Evolutionary conservation across 2,113 vertebrate genomes (phyloP).

Genomic region (Nesogale talazaci): DNA sequence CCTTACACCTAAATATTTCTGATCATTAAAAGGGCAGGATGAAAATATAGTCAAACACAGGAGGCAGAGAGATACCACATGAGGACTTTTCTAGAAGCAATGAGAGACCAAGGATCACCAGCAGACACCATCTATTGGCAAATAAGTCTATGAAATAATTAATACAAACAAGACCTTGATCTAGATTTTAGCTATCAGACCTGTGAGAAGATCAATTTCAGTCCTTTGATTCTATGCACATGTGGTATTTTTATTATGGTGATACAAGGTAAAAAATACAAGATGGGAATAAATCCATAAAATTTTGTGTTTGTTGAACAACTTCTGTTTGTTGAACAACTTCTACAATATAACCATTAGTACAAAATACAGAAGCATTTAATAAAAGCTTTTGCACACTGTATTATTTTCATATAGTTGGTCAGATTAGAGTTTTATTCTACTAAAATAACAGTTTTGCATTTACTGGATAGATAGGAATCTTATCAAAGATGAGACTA

Average conservation of each 20-base stretch:
- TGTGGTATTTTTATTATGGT: not conserved
- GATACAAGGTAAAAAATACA: not conserved
- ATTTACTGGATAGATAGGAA: slow-evolving; percentile 5
- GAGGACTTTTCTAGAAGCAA: not conserved
- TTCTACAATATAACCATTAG: not conserved
- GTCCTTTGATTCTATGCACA: not conserved
- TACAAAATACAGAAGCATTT: not conserved
- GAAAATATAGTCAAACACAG: too few relatives aligned
- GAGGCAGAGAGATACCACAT: too few relatives aligned
- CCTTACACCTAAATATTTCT: too few relatives aligned
- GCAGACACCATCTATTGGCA: not conserved
- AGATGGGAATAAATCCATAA: not conserved
- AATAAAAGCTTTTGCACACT: not conserved
- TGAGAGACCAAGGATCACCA: not conserved
- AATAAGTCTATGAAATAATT: not conserved
- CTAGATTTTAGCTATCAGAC: not conserved
- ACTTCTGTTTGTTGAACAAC: not conserved
- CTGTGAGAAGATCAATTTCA: too few relatives aligned
- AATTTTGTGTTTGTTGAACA: not conserved
- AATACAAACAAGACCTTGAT: not conserved
- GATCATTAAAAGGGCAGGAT: too few relatives aligned
- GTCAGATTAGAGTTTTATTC: slow-evolving; percentile 20
- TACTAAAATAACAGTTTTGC: not conserved
- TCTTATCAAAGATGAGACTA: slow-evolving; percentile 55
- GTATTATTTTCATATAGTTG: not conserved